A percentile compares a stretch with the other conserved stretches of the same genome.
Conservation (phyloP, 2,888 invertebrate species). For the Zygaena filipendulae region DNA sequence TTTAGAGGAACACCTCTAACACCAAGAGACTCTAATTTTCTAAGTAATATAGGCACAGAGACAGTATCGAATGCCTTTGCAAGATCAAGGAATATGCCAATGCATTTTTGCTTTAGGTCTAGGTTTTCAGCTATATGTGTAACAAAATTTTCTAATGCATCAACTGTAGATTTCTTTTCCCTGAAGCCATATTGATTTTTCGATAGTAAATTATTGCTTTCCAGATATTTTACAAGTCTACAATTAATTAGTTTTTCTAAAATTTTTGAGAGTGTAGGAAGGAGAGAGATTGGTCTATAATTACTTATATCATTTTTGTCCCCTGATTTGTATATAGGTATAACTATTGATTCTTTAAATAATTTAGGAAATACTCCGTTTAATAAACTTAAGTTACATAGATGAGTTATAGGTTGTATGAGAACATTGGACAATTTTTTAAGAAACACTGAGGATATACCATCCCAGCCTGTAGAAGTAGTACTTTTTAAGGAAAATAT, state of each 20-base stretch:
- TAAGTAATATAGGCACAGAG: too few species aligned
- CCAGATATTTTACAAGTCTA: conserved; percentile 1
- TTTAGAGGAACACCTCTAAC: too few species aligned
- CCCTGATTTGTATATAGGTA: conserved; percentile 1
- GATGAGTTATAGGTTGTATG: background rate
- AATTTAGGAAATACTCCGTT: conserved; percentile 1
- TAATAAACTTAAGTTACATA: background rate
- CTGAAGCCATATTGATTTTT: too few species aligned
- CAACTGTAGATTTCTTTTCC: too few species aligned
- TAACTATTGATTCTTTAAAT: conserved; percentile 1
- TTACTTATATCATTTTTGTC: background rate
- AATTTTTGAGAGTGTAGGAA: conserved; percentile 1
- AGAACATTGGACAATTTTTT: background rate
- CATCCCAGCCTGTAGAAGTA: background rate
- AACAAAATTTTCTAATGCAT: too few species aligned
- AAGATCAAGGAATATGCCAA: too few species aligned
- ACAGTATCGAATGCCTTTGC: too few species aligned
- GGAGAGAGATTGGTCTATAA: conserved; percentile 2
- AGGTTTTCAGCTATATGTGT: too few species aligned
- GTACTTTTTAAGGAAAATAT: background rate
- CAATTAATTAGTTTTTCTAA: conserved; percentile 1
- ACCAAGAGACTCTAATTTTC: too few species aligned
- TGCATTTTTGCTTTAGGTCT: too few species aligned
- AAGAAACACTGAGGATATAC: background rate
- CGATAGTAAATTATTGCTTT: background rate